Base-by-base conservation (phyloP, 2,797 vertebrate species). In the Gymnocypris eckloni region DNA sequence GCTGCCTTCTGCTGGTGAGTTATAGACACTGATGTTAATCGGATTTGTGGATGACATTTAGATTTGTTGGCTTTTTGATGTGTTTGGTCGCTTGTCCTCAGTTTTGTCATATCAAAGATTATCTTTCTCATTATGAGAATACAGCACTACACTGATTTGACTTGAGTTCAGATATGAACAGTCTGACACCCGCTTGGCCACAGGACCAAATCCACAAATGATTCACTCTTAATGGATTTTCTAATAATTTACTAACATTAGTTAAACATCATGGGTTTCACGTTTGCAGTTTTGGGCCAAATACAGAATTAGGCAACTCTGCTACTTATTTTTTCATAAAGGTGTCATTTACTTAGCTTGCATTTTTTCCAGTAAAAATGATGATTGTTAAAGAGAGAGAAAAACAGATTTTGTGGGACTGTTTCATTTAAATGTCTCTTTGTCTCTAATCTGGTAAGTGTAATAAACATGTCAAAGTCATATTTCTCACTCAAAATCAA, bases 1-100 rank as follows among this genome's bases (percentile, higher is more conserved):
- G 70, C 43, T 81, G 82, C 72, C 33, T 4, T 54, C 70, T 84
- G 59, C 10, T 81, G 45, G 75, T 50, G 64, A 56, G 13, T 71
- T 28, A 41, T 2, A 2, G 22, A 77, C 52, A 37, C 18, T 48
- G 20, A 75, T 33, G 25, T 16, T 11, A 18, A 33, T 41, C 1
- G 5, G 79, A 20, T 86, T 71, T 72, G 50, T 39, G 59, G 59
- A 28, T 25, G n/a, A 25, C n/a, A 13, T 64, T 13, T 4, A 59
- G 13, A 45, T 50, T 25, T 28, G 7, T 12, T 50, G 25, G n/a
- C 39, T 64, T 33, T 20, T 28, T 52, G 45, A 45, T 45, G 9
- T 11, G 15, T 61, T 79, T 64, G 2, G 13, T 61, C 4, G 4
- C n/a, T 79, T 59, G 54, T 64, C 61, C 11, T 28, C 25, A 28